These are phyloP conservation scores for Lutjanus argentimaculatus DNA, from an alignment of 2,797 vertebrate species.

Conservation along the genomic window DNA sequence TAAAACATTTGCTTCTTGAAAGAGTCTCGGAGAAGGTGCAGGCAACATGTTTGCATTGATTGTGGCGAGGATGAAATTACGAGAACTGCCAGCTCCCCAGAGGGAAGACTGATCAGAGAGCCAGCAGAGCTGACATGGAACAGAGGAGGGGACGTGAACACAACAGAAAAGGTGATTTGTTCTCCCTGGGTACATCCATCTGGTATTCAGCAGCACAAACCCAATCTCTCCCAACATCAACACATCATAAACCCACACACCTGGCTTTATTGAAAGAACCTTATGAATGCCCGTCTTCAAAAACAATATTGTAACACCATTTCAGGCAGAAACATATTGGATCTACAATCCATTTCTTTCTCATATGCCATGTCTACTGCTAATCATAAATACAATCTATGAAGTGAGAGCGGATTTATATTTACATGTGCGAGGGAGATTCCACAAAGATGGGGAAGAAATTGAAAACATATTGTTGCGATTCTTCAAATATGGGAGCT, in stretches of 20 bases:
- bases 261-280: conserved; percentile 87
- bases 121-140: conserved; percentile 80
- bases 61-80: conserved; percentile 81
- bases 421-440: conserved; percentile 72
- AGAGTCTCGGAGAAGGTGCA: conserved; percentile 59
- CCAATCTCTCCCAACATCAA: conserved; percentile 88
- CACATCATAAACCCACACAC: conserved; percentile 88
- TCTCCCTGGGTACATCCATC: conserved; percentile 84
- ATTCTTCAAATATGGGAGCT: conserved; percentile 63
- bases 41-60: conserved; percentile 83
- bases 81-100: conserved; percentile 77
- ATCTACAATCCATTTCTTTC: conserved; percentile 80
- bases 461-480: conserved; percentile 61
- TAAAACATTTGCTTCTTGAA: conserved; percentile 67
- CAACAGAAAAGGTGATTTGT: conserved; percentile 86
- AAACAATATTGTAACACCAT: conserved; percentile 86
- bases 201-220: conserved; percentile 87
- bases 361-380: conserved; percentile 75
- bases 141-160: conserved; percentile 72
- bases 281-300: conserved; percentile 83
- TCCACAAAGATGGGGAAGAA: conserved; percentile 44
- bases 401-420: conserved; percentile 71
- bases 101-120: conserved; percentile 84
- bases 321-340: conserved; percentile 84
- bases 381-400: conserved; percentile 82